phyloP scores from a whole-genome alignment of 1,140 invertebrate species.

The Drosophila nasuta region DNA sequence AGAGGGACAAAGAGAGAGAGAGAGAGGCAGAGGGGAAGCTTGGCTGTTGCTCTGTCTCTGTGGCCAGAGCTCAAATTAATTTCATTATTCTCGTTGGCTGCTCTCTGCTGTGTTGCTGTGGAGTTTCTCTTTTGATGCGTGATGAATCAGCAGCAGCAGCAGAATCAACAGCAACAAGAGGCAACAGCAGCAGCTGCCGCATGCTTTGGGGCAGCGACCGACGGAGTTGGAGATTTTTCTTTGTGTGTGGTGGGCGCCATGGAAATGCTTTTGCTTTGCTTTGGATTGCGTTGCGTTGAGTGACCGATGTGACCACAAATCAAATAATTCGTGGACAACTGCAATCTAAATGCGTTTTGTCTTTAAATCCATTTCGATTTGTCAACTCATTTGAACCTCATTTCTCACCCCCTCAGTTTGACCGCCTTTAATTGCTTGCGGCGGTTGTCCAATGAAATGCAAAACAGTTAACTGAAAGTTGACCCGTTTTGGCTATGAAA shows the following conservation, averaged over 20 bases:
- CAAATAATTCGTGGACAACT: conserved; percentile 48
- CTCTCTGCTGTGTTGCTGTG: conserved; percentile 15
- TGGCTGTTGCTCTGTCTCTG: conserved; percentile 17
- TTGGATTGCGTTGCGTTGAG: not conserved
- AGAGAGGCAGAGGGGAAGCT: not conserved
- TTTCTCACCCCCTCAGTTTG: not conserved
- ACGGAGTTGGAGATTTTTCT: conserved; percentile 8
- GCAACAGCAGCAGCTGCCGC: not conserved
- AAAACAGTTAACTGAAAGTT: conserved; percentile 4
- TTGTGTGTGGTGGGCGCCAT: conserved; percentile 43
- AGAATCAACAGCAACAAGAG: not conserved
- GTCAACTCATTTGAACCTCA: conserved; percentile 10
- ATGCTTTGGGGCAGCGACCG: not conserved
- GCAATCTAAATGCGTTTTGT: conserved; percentile 40
- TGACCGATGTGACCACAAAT: conserved; percentile 45
- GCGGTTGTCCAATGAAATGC: not conserved
- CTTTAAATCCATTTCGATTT: conserved; percentile 34
- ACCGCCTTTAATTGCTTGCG: not conserved
- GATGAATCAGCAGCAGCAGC: conserved; percentile 51
- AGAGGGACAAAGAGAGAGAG: conserved; percentile 1
- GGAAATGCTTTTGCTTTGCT: too few species aligned
- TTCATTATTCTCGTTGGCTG: conserved; percentile 67
- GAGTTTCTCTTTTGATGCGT: conserved; percentile 63
- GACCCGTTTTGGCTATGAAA: not conserved
- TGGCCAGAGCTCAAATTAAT: conserved; percentile 68